phyloP scores from a whole-genome alignment of 2,113 vertebrate species.

The Misgurnus mizolepis region DNA sequence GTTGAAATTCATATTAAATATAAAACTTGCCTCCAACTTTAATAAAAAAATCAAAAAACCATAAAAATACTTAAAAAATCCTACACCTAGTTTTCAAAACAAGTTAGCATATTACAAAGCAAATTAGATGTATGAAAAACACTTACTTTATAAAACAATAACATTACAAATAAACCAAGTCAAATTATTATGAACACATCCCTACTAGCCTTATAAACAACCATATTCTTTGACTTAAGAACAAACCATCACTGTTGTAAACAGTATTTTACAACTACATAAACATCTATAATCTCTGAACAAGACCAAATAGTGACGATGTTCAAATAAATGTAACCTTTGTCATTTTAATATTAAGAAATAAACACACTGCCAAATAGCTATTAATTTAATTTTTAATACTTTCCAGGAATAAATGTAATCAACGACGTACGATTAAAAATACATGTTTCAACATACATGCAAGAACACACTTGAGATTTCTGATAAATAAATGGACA shows the following conservation, averaged over 20 bases:
- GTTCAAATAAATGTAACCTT: no score
- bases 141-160: background rate
- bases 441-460: no score
- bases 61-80: background rate
- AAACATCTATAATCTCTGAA: background rate
- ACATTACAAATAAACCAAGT: background rate
- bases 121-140: no score
- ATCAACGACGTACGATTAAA: no score
- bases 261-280: background rate
- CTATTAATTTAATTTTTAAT: no score
- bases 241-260: background rate
- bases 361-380: no score
- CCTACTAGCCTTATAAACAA: background rate
- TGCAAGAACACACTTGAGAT: no score
- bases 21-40: background rate
- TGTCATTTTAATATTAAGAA: no score
- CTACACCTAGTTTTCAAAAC: background rate
- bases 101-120: no score
- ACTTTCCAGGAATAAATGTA: no score
- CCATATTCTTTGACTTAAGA: background rate
- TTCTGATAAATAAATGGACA: no score
- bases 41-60: background rate
- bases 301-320: background rate
- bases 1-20: background rate
- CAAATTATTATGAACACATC: background rate